Conservation (phyloP, 2,113 vertebrate genomes). For the Arizona elegans region DNA sequence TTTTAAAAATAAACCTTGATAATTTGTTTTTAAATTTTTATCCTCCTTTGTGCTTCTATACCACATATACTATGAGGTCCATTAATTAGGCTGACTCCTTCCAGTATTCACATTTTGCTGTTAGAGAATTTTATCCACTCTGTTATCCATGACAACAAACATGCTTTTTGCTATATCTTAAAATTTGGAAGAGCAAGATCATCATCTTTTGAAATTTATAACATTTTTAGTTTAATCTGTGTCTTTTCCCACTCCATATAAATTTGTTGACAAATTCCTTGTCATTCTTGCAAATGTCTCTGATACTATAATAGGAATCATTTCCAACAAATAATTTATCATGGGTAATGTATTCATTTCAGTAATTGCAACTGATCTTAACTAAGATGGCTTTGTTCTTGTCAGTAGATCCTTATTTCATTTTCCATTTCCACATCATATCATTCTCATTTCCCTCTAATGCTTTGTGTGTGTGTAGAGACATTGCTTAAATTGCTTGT, state of each 20-base stretch:
- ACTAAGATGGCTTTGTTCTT: background rate
- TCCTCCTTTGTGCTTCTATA: background rate
- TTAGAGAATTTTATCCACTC: background rate
- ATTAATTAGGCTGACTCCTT: background rate
- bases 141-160: background rate
- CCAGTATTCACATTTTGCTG: background rate
- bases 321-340: background rate
- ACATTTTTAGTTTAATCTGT: background rate
- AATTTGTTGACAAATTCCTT: background rate
- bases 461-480: conserved; percentile 47
- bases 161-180: background rate
- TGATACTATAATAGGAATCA: background rate
- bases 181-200: background rate
- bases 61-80: background rate
- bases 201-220: background rate
- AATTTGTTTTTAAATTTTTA: background rate
- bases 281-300: background rate
- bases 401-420: background rate
- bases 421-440: conserved; percentile 40
- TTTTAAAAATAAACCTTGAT: background rate
- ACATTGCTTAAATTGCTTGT: conserved; percentile 37
- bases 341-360: background rate
- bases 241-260: background rate
- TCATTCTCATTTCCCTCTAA: conserved; percentile 34
- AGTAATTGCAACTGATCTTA: background rate